Evolutionary conservation across 2,797 vertebrate species (phyloP), one percentile per base, ranked within the genome.

Genomic region (Botia kubotai): DNA sequence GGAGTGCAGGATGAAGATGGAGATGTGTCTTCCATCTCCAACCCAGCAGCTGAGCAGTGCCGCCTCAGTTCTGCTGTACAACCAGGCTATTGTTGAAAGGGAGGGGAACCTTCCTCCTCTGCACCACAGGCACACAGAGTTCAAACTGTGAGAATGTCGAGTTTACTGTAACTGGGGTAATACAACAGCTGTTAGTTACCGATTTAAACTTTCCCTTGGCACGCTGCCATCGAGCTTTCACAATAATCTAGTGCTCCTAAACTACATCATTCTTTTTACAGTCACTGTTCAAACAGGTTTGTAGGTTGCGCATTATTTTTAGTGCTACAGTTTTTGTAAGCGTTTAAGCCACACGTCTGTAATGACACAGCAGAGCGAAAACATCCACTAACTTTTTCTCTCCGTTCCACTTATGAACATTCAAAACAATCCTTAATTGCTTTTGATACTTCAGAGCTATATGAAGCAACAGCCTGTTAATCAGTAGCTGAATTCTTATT

Each of bases 11-110:
- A 23, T 76, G 55, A 7, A 72, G 76, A 66, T 68, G 81, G 81
- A 84, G 84, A 87, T 77, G 86, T 43, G 69, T 83, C 83, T 86
- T 74, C 84, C 75, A 63, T 86, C 83, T 77, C 83, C 77, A 84
- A 3, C 50, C 72, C 55, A 68, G 75, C 74, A 69, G 55, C 65
- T 29, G 75, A 58, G 52, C 55, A 46, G 17, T 63, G 66, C 50
- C n/a, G 69, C 53, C 78, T 74, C 63, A 19, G 65, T 14, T n/a
- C 46, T 26, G 53, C 48, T 75, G 81, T 81, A 86, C 79, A 80
- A 83, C 70, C 48, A 77, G 75, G 70, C 69, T 74, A 83, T 83
- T 87, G 86, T 87, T 80, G 52, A 12, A 29, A 72, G 75, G 71
- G 67, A 60, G 77, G 72, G 79, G 52, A 75, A 75, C 84, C 73